Percentiles rank a stretch among this genome's conserved stretches.
Conservation (phyloP, 92 coral and sea anemone genomes). For the Actinernus sp. region DNA sequence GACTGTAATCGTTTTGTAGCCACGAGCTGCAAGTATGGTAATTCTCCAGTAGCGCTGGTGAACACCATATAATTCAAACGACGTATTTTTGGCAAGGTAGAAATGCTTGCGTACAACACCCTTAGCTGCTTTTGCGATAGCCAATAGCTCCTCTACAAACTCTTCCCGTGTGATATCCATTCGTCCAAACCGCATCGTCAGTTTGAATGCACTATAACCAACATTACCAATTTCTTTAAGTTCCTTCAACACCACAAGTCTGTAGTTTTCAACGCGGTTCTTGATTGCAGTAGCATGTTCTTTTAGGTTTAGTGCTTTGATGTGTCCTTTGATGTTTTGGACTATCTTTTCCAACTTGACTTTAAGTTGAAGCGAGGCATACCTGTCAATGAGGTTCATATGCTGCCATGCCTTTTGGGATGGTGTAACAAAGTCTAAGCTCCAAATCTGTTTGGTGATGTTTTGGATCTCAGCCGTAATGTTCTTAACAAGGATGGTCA, state of each 20-base stretch:
- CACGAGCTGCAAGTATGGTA: conserved; percentile 8
- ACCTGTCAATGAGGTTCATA: conserved; percentile 61
- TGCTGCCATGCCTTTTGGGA: conserved; percentile 63
- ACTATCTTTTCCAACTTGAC: conserved; percentile 71
- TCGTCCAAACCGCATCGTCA: conserved; percentile 59
- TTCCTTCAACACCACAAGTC: conserved; percentile 42
- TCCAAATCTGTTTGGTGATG: conserved; percentile 66
- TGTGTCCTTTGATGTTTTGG: conserved; percentile 24
- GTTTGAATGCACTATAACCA: conserved; percentile 53
- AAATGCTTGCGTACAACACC: conserved; percentile 55
- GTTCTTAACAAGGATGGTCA: conserved; percentile 38
- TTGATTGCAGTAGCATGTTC: conserved; percentile 52
- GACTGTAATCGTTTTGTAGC: conserved; percentile 51
- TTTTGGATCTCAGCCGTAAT: conserved; percentile 64
- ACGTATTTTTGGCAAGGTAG: conserved; percentile 58
- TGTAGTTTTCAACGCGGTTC: conserved; percentile 29
- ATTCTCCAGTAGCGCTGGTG: conserved; percentile 46
- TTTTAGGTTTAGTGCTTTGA: conserved; percentile 61
- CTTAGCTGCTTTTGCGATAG: conserved; percentile 53
- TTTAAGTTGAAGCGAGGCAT: conserved; percentile 54
- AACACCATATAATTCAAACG: conserved; percentile 28
- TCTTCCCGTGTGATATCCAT: conserved; percentile 71
- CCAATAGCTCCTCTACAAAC: conserved; percentile 65
- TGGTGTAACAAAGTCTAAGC: conserved; percentile 53
- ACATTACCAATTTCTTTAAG: conserved; percentile 40